Evolutionary conservation across 2,113 vertebrate genomes (phyloP).

Genomic region (Pelobates fuscus): DNA sequence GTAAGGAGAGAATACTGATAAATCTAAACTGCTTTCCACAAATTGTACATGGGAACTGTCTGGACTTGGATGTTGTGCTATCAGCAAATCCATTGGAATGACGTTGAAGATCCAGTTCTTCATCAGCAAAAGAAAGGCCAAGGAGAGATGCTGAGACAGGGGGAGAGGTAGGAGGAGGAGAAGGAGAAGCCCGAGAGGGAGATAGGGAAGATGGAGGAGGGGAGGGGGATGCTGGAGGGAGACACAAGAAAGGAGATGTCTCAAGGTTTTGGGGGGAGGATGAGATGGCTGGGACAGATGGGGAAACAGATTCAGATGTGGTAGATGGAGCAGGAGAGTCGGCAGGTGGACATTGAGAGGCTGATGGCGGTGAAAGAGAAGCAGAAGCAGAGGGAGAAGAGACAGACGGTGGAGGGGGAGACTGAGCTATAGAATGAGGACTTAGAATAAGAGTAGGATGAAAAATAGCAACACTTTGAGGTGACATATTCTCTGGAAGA

Average conservation of each 20-base stretch:
- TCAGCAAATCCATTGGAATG: conserved; percentile 75
- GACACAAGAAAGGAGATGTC: conserved; percentile 40
- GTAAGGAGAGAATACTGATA: conserved; percentile 90
- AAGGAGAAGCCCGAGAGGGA: conserved; percentile 46
- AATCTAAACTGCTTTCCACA: conserved; percentile 91
- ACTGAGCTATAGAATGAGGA: conserved; percentile 26
- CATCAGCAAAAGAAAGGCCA: conserved; percentile 64
- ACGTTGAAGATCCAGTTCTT: conserved; percentile 85
- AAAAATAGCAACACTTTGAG: conserved; percentile 22
- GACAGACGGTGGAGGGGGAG: conserved; percentile 24
- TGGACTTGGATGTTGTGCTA: conserved; percentile 57
- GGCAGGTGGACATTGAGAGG: conserved; percentile 7
- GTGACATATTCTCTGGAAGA: conserved; percentile 16
- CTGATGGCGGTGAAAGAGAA: neutral
- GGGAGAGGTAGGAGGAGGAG: conserved; percentile 30
- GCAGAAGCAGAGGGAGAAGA: conserved; percentile 15
- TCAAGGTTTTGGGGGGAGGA: conserved; percentile 60
- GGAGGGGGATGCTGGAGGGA: conserved; percentile 26
- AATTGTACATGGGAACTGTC: conserved; percentile 82
- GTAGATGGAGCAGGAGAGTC: conserved; percentile 51
- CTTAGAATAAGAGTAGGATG: conserved; percentile 18
- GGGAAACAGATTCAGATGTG: conserved; percentile 51
- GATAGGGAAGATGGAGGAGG: conserved; percentile 44
- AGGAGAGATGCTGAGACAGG: conserved; percentile 50
- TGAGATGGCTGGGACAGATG: conserved; percentile 45